phyloP scores from a whole-genome alignment of 2,888 invertebrate genomes.

The Oscheius sp. region DNA sequence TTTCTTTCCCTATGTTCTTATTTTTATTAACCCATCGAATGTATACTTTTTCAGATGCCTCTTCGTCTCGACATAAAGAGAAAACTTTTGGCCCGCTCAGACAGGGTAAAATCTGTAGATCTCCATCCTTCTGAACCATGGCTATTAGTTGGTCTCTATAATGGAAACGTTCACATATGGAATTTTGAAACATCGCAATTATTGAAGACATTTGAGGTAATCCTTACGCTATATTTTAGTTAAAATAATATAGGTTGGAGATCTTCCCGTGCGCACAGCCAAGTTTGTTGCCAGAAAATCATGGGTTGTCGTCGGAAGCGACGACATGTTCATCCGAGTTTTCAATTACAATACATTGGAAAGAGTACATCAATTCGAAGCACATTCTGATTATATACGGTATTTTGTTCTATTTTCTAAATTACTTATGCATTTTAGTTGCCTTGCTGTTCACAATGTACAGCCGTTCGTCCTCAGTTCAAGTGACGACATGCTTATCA shows the following conservation, averaged over 20 bases:
- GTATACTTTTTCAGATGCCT: constrained; percentile 78
- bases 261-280: constrained; percentile 93
- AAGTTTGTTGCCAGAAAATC: constrained; percentile 97
- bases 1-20: neutral
- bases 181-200: constrained; percentile 90
- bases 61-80: constrained; percentile 97
- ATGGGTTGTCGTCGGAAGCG: constrained; percentile 97
- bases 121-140: constrained; percentile 97
- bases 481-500: constrained; percentile 95
- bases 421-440: constrained; percentile 72
- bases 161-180: constrained; percentile 99
- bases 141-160: constrained; percentile 97
- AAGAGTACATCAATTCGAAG: constrained; percentile 93
- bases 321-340: constrained; percentile 81
- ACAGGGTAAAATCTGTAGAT: constrained; percentile 90
- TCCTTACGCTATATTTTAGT: neutral
- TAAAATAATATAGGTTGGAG: constrained; percentile 80
- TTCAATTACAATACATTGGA: constrained; percentile 99
- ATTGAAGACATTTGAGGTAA: constrained; percentile 79
- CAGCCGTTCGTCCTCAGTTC: constrained; percentile 92
- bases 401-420: neutral
- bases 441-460: constrained; percentile 95
- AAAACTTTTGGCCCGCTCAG: constrained; percentile 94
- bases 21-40: neutral
- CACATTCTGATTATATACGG: constrained; percentile 94